Percentiles rank a stretch among this genome's conserved stretches.
Conservation (phyloP, 2,113 vertebrate species). For the Myodes glareolus region DNA sequence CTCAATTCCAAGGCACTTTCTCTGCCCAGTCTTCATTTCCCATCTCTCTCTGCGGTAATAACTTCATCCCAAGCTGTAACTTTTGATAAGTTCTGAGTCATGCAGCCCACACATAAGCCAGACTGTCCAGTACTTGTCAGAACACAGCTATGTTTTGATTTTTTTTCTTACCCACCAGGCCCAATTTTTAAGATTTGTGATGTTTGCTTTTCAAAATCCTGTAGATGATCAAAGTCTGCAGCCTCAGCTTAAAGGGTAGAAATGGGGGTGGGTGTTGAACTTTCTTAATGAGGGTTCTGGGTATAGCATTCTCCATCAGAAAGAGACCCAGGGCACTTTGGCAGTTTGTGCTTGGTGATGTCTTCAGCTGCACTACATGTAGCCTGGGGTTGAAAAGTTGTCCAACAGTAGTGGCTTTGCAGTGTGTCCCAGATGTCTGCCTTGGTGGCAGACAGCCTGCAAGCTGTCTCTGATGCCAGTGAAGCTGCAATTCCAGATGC, state of each 20-base stretch:
- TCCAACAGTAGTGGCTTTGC: not conserved
- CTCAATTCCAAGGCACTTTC: not conserved
- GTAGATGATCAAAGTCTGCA: not conserved
- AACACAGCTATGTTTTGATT: not conserved
- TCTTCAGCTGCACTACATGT: not conserved
- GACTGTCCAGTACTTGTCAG: not conserved
- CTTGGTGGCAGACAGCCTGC: too few relatives aligned
- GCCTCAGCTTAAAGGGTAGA: not conserved
- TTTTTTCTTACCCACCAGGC: not conserved
- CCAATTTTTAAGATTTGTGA: constrained; percentile 14
- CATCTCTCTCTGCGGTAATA: not conserved
- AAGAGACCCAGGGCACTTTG: not conserved
- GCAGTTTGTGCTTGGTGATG: not conserved
- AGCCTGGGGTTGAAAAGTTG: not conserved
- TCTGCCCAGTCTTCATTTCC: not conserved
- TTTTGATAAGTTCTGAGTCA: not conserved
- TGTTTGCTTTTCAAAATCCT: not conserved
- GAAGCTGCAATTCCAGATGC: not conserved
- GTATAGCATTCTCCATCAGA: not conserved
- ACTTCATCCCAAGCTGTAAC: not conserved
- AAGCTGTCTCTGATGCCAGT: fast-evolving
- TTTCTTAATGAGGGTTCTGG: not conserved
- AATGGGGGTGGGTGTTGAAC: not conserved
- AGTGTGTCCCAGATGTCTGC: not conserved
- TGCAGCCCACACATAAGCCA: not conserved